Conservation (phyloP, 1,140 invertebrate species). For the Diorhabda sublineata region DNA sequence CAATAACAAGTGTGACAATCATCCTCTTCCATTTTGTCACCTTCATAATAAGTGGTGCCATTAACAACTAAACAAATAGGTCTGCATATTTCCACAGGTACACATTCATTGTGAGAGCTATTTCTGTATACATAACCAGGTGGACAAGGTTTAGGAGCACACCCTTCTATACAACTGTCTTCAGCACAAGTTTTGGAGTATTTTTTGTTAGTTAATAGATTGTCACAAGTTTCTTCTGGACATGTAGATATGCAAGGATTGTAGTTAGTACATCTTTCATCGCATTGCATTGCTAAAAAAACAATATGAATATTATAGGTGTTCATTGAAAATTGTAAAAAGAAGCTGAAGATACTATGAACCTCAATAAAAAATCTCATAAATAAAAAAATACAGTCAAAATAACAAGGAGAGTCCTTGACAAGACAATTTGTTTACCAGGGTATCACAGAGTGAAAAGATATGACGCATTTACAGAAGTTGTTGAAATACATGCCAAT, state of each 20-base stretch:
- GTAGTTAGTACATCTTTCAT: slow-evolving; percentile 71
- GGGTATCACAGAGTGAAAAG: no score
- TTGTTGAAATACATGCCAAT: no score
- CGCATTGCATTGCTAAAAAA: slow-evolving; percentile 76
- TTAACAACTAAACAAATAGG: slow-evolving; percentile 66
- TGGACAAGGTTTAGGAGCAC: slow-evolving; percentile 67
- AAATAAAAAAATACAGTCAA: no score
- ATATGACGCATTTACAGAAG: no score
- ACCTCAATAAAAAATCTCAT: no score
- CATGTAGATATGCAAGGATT: slow-evolving; percentile 77
- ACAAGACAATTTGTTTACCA: no score
- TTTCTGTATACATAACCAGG: slow-evolving; percentile 68
- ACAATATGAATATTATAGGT: background rate
- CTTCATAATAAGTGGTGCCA: slow-evolving; percentile 66
- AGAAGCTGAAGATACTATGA: no score
- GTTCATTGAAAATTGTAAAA: background rate
- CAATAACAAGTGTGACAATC: slow-evolving; percentile 75
- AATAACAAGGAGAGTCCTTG: no score
- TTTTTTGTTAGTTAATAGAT: slow-evolving; percentile 60
- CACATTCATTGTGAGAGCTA: slow-evolving; percentile 63
- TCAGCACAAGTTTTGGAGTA: slow-evolving; percentile 60
- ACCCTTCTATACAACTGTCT: slow-evolving; percentile 77
- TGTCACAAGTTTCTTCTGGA: slow-evolving; percentile 78
- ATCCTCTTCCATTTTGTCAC: slow-evolving; percentile 69
- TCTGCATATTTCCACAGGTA: slow-evolving; percentile 66